phyloP scores from a whole-genome alignment of 2,797 vertebrate species.

The Danio choprae region DNA sequence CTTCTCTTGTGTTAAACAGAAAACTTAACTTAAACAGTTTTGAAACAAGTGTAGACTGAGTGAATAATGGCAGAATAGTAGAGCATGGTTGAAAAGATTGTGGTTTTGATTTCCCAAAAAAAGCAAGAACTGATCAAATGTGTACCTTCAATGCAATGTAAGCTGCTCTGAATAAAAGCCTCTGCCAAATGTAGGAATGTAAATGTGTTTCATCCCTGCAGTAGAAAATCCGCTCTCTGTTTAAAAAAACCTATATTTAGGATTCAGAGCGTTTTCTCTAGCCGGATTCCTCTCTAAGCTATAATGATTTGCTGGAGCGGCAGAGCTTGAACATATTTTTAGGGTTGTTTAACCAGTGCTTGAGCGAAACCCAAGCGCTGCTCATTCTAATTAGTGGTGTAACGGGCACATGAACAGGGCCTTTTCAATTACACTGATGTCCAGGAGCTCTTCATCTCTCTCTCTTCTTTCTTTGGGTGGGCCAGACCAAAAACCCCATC shows the following conservation, averaged over 20 bases:
- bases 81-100: too few relatives aligned
- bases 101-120: too few relatives aligned
- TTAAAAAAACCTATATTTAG: slow-evolving; percentile 15
- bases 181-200: too few relatives aligned
- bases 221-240: background rate
- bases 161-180: too few relatives aligned
- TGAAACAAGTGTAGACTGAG: too few relatives aligned
- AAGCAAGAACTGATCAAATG: too few relatives aligned
- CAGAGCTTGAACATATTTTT: slow-evolving; percentile 66
- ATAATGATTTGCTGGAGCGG: slow-evolving; percentile 34
- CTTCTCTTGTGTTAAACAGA: too few relatives aligned
- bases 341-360: slow-evolving; percentile 75
- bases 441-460: slow-evolving; percentile 35
- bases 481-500: slow-evolving; percentile 26
- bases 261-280: slow-evolving; percentile 58
- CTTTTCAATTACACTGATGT: slow-evolving; percentile 78
- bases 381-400: slow-evolving; percentile 78
- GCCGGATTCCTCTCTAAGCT: slow-evolving; percentile 62
- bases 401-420: slow-evolving; percentile 76
- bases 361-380: slow-evolving; percentile 72
- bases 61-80: too few relatives aligned
- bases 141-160: too few relatives aligned
- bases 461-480: slow-evolving; percentile 49
- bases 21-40: too few relatives aligned
- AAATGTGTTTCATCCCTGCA: too few relatives aligned